These are phyloP conservation scores for Drosophila demipolita DNA, from an alignment of 2,888 invertebrate species.

Conservation along the genomic window DNA sequence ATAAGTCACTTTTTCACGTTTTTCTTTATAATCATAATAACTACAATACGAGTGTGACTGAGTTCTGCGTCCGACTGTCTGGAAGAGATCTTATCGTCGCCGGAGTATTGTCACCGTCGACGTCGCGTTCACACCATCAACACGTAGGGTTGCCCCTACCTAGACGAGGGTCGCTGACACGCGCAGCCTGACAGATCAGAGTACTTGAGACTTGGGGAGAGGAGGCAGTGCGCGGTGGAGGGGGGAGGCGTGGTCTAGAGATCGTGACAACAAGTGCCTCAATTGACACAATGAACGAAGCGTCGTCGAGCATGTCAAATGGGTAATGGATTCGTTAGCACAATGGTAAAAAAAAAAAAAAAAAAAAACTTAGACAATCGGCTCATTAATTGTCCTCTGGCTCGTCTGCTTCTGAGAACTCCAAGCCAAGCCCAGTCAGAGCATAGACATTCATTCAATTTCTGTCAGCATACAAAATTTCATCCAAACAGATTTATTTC, in stretches of 20 bases:
- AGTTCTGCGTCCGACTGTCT: background rate
- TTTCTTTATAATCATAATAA: conserved; percentile 20
- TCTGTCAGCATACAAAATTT: conserved; percentile 22
- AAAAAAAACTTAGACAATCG: conserved; percentile 28
- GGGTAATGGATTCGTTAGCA: conserved; percentile 5
- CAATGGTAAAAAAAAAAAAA: conserved; percentile 21
- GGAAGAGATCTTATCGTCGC: conserved; percentile 55
- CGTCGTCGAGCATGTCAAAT: conserved; percentile 12
- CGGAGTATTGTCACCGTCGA: conserved; percentile 38
- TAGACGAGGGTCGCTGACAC: conserved; percentile 67
- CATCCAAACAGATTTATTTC: conserved; percentile 6
- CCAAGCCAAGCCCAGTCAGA: background rate
- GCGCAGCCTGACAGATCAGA: conserved; percentile 37
- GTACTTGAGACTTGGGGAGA: background rate
- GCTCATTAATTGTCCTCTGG: conserved; percentile 30
- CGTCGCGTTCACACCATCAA: conserved; percentile 59
- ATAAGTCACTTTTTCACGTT: background rate
- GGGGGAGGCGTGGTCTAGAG: conserved; percentile 6
- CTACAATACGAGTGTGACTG: conserved; percentile 2
- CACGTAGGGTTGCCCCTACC: conserved; percentile 39
- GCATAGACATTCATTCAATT: background rate
- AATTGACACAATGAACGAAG: conserved; percentile 48
- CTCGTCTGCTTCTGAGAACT: conserved; percentile 40
- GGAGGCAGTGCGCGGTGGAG: background rate
- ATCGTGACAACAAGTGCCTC: conserved; percentile 64